phyloP scores from a whole-genome alignment of 23 tunicate genomes.

The Botrylloides violaceus region DNA sequence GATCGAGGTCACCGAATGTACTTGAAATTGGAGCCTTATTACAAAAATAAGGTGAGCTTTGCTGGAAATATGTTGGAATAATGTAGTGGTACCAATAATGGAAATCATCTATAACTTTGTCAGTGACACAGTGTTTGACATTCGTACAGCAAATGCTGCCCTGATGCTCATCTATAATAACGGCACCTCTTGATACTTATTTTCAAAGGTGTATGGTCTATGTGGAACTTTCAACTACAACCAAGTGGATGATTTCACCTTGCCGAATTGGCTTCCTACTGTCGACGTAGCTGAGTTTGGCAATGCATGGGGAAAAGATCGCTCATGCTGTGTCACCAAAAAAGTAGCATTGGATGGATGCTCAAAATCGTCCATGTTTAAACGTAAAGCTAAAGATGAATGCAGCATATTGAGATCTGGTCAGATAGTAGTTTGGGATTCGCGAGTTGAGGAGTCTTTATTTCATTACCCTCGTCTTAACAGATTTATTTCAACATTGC shows the following conservation, averaged over 20 bases:
- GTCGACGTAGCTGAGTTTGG: conserved; percentile 71
- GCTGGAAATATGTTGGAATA: background rate
- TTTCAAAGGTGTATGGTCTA: conserved; percentile 62
- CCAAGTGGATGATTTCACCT: conserved; percentile 68
- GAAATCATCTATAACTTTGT: background rate
- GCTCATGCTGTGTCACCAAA: conserved; percentile 28
- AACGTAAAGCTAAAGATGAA: conserved; percentile 35
- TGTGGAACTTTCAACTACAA: conserved; percentile 83
- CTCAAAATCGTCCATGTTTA: conserved; percentile 40
- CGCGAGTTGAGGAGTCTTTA: no score
- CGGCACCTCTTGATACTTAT: background rate
- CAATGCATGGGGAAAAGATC: conserved; percentile 79
- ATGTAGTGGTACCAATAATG: background rate
- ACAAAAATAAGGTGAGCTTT: conserved; percentile 42
- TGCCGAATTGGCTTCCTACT: conserved; percentile 65
- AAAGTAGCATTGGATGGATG: conserved; percentile 79
- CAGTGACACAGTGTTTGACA: background rate
- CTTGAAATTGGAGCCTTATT: conserved; percentile 41
- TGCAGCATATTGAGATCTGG: conserved; percentile 52
- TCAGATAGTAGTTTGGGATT: no score
- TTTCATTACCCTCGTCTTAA: background rate
- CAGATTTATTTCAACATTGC: conserved; percentile 29
- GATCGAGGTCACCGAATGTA: conserved; percentile 70
- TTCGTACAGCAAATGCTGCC: background rate
- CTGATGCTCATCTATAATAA: background rate